Percentiles rank a stretch among this genome's conserved stretches.
These are phyloP conservation scores for Caradrina clavipalpis DNA, from an alignment of 2,888 invertebrate genomes.

Conservation along the genomic window DNA sequence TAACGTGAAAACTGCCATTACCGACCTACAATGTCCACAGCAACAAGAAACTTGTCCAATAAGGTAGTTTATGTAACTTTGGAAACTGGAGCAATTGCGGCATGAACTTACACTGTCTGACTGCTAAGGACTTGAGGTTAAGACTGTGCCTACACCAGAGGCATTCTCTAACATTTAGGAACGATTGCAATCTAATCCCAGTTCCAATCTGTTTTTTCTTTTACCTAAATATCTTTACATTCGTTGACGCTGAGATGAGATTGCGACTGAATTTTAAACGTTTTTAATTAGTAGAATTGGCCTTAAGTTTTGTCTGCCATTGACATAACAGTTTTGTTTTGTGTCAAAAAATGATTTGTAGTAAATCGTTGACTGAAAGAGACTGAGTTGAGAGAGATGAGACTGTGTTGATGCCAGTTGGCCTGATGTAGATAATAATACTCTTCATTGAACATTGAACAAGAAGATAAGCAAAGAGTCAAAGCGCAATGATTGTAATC, in stretches of 20 bases:
- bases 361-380: too few relatives aligned
- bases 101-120: constrained; percentile 60
- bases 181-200: too few relatives aligned
- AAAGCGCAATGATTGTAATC: too few relatives aligned
- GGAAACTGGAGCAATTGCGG: constrained; percentile 81
- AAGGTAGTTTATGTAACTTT: constrained; percentile 80
- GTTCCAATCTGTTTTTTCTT: too few relatives aligned
- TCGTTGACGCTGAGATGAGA: too few relatives aligned
- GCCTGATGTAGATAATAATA: not conserved
- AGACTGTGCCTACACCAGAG: not conserved
- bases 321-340: not conserved
- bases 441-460: not conserved
- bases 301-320: not conserved
- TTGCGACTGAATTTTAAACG: too few relatives aligned
- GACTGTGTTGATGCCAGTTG: not conserved
- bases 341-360: too few relatives aligned
- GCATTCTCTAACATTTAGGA: too few relatives aligned
- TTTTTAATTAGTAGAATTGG: too few relatives aligned
- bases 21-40: constrained; percentile 45
- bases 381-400: too few relatives aligned
- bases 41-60: constrained; percentile 75
- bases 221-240: too few relatives aligned
- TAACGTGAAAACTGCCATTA: constrained; percentile 30
- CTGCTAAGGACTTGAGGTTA: constrained; percentile 39
- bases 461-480: not conserved